Conservation (phyloP, 2,113 vertebrate genomes). For the Neolamprologus kungweensis region DNA sequence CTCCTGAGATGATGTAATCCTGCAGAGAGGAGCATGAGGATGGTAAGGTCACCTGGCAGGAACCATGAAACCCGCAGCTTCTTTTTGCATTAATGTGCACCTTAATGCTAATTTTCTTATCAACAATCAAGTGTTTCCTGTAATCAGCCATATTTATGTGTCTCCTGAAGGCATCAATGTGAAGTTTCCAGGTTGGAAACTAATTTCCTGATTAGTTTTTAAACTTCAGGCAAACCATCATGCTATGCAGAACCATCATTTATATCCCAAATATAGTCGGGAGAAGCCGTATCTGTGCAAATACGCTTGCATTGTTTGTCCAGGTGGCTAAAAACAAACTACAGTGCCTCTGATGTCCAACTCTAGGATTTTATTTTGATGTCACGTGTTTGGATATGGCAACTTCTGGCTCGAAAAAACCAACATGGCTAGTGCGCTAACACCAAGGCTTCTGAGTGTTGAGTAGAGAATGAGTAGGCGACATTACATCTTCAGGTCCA, state of each 20-base stretch:
- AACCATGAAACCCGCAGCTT: background rate
- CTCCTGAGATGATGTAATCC: background rate
- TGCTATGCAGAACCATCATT: background rate
- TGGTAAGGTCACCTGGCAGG: background rate
- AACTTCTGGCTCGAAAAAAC: background rate
- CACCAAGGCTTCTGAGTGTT: background rate
- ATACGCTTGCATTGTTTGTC: accelerated
- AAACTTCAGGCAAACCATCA: background rate
- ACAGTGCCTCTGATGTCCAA: background rate
- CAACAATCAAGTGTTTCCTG: background rate
- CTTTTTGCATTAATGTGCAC: background rate
- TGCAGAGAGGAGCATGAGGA: background rate
- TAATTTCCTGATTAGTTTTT: background rate
- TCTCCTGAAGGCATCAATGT: background rate
- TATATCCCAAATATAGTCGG: background rate
- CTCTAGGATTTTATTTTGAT: background rate
- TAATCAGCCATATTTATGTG: background rate
- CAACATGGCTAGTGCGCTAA: background rate
- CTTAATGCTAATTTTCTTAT: background rate
- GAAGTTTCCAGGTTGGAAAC: background rate
- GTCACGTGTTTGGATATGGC: accelerated
- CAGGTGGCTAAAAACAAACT: background rate
- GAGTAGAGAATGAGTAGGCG: background rate
- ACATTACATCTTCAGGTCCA: background rate
- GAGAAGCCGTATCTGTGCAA: background rate